A percentile compares a stretch with the other conserved stretches of the same genome.
These are phyloP conservation scores for Athalia cordata DNA, from an alignment of 2,888 invertebrate genomes.

Conservation along the genomic window DNA sequence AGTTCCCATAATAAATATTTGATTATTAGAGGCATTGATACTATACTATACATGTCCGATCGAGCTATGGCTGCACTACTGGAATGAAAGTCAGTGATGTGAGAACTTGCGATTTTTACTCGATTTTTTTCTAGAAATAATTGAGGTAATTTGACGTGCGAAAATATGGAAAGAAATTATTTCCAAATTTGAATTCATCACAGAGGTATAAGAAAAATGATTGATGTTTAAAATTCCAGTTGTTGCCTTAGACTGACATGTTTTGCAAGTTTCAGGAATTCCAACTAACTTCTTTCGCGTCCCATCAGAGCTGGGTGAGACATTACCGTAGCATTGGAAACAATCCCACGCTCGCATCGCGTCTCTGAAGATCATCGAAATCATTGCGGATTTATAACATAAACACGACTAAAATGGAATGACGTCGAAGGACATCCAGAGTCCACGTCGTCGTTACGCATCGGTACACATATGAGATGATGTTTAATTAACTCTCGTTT, in stretches of 20 bases:
- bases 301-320: neutral
- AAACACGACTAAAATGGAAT: slow-evolving; percentile 38
- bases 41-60: too few species aligned
- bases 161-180: too few species aligned
- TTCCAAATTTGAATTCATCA: too few species aligned
- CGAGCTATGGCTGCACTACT: too few species aligned
- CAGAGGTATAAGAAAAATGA: too few species aligned
- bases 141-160: too few species aligned
- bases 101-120: too few species aligned
- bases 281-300: neutral
- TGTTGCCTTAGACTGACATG: too few species aligned
- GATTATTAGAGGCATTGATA: too few species aligned
- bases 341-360: slow-evolving; percentile 26
- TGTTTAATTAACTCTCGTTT: neutral
- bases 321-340: slow-evolving; percentile 13
- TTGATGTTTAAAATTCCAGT: too few species aligned
- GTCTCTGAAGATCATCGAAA: slow-evolving; percentile 24
- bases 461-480: slow-evolving; percentile 5
- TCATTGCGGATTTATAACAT: slow-evolving; percentile 16
- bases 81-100: too few species aligned
- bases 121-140: too few species aligned
- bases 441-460: neutral
- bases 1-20: neutral
- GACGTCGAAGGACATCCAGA: slow-evolving; percentile 28
- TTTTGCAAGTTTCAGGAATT: slow-evolving; percentile 4